phyloP scores from a whole-genome alignment of 2,888 invertebrate genomes.

The Tachystola acroxantha region DNA sequence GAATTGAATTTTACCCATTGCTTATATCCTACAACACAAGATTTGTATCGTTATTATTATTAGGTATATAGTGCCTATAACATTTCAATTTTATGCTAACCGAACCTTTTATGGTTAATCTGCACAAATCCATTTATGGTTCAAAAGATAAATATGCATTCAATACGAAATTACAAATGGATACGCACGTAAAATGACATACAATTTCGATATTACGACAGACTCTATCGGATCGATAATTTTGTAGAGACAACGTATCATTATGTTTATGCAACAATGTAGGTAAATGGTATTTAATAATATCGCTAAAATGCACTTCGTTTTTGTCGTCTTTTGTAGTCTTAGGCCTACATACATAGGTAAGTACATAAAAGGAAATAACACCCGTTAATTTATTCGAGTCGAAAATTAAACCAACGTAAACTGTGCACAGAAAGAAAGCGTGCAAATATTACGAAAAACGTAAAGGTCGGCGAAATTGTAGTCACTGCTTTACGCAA shows the following conservation, averaged over 20 bases:
- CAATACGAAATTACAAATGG: conserved; percentile 23
- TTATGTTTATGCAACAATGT: conserved; percentile 36
- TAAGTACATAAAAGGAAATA: too few relatives aligned
- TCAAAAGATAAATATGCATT: not conserved
- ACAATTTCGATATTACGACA: conserved; percentile 34
- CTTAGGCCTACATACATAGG: not conserved
- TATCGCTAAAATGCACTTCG: conserved; percentile 24
- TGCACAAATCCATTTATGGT: too few relatives aligned
- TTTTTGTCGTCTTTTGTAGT: too few relatives aligned
- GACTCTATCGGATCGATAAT: conserved; percentile 36
- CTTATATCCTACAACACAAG: too few relatives aligned
- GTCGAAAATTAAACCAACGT: not conserved
- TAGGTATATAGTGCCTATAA: too few relatives aligned
- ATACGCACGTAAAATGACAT: conserved; percentile 32
- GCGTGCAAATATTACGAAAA: conserved; percentile 8
- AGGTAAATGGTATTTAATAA: conserved; percentile 40
- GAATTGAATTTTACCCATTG: too few relatives aligned
- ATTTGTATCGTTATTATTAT: too few relatives aligned
- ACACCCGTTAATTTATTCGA: too few relatives aligned
- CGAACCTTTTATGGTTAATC: too few relatives aligned
- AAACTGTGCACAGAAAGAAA: conserved; percentile 5
- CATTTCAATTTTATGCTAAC: too few relatives aligned
- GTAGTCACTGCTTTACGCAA: conserved; percentile 14
- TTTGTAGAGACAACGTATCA: conserved; percentile 32
- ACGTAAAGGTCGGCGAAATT: conserved; percentile 15